A percentile compares a stretch with the other conserved stretches of the same genome.
Conservation (phyloP, 1,140 invertebrate genomes). For the Zaprionus davidi region DNA sequence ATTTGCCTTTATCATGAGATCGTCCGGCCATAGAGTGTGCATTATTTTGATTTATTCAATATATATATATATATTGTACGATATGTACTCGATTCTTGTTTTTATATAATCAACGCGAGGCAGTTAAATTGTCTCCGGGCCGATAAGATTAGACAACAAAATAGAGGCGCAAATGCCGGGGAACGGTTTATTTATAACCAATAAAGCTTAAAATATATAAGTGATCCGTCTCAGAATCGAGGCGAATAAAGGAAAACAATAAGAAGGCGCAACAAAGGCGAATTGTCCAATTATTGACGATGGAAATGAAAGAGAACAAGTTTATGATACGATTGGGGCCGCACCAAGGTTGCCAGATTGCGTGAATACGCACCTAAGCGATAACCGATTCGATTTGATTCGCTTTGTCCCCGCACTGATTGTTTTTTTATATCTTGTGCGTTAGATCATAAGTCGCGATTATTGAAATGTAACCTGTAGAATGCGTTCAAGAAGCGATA, state of each 20-base stretch:
- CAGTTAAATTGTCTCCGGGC: conserved; percentile 11
- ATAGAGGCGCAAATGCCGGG: background rate
- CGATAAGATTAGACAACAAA: conserved; percentile 55
- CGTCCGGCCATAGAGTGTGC: conserved; percentile 32
- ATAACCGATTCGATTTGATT: conserved; percentile 26
- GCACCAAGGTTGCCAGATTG: conserved; percentile 25
- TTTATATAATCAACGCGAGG: conserved; percentile 13
- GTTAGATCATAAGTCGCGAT: conserved; percentile 8
- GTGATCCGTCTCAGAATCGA: conserved; percentile 2
- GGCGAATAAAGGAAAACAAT: conserved; percentile 5
- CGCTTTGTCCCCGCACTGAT: conserved; percentile 1
- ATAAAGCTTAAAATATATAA: conserved; percentile 36
- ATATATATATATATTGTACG: conserved; percentile 1
- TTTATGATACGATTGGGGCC: conserved; percentile 19
- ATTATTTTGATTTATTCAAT: conserved; percentile 63
- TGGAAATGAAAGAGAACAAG: conserved; percentile 36
- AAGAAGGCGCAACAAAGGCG: background rate
- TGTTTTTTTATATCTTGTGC: conserved; percentile 11
- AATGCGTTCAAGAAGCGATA: conserved; percentile 10
- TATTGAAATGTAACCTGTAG: conserved; percentile 34
- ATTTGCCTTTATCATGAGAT: conserved; percentile 44
- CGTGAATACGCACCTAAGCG: background rate
- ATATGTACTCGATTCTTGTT: conserved; percentile 16
- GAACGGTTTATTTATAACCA: conserved; percentile 27
- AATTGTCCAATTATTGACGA: conserved; percentile 16